Evolutionary conservation across 2,113 vertebrate species (phyloP).

Genomic region (Psephotus haematonotus): DNA sequence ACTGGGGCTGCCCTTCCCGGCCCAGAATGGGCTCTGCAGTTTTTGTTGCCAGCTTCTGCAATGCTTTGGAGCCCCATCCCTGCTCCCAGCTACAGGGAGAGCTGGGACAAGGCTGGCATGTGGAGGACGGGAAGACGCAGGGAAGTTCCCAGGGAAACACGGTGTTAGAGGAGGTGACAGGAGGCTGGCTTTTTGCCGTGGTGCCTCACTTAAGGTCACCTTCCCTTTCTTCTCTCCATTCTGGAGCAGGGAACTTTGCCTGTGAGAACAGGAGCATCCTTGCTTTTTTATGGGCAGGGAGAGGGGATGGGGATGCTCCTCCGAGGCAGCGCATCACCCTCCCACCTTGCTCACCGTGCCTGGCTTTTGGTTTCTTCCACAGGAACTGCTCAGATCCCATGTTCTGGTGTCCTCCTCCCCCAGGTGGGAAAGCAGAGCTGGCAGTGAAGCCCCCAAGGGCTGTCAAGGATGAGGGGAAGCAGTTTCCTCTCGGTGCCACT

Average conservation of each 20-base stretch:
- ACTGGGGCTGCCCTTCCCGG: accelerated
- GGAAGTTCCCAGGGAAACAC: background rate
- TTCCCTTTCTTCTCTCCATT: background rate
- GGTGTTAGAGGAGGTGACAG: background rate
- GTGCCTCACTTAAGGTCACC: background rate
- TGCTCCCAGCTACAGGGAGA: background rate
- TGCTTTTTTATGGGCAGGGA: accelerated
- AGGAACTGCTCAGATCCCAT: background rate
- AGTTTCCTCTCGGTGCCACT: background rate
- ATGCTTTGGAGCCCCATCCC: accelerated
- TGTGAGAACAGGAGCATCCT: background rate
- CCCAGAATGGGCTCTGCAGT: background rate
- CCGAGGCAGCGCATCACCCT: accelerated
- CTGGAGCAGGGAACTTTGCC: background rate
- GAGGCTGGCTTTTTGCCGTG: background rate
- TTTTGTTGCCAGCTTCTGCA: background rate
- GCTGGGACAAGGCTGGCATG: background rate
- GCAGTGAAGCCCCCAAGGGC: background rate
- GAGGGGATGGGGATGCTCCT: accelerated
- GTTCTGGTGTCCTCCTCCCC: background rate
- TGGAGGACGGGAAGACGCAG: background rate
- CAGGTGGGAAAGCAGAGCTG: background rate
- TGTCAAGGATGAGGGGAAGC: background rate
- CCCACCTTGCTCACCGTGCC: accelerated
- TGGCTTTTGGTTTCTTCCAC: background rate